Conservation (phyloP, 2,113 vertebrate genomes). For the Platysternon megacephalum region DNA sequence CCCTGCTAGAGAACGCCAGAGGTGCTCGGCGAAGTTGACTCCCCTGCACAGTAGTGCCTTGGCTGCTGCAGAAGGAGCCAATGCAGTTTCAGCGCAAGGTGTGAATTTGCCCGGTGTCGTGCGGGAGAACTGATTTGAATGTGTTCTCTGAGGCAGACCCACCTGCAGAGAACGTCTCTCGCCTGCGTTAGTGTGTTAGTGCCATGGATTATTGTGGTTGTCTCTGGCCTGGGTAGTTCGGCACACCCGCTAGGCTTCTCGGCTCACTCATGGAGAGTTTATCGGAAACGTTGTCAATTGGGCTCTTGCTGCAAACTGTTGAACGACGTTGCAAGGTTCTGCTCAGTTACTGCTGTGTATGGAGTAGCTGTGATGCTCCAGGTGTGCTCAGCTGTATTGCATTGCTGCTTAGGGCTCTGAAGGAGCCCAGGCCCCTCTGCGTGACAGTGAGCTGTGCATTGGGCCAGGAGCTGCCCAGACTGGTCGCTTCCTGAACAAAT, state of each 20-base stretch:
- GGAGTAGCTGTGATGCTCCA: not conserved
- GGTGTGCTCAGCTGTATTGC: accelerated
- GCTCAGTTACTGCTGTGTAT: accelerated
- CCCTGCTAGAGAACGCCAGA: not conserved
- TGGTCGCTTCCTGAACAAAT: accelerated
- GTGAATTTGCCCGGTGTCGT: accelerated
- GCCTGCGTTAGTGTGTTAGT: accelerated
- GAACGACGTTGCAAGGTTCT: accelerated
- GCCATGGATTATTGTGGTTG: accelerated
- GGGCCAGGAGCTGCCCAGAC: not conserved
- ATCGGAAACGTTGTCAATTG: not conserved
- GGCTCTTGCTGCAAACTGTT: not conserved
- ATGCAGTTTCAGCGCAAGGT: not conserved
- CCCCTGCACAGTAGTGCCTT: not conserved
- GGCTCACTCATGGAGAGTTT: accelerated
- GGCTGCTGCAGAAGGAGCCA: not conserved
- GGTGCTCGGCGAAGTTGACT: not conserved
- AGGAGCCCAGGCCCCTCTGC: constrained; percentile 15
- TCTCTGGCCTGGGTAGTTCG: accelerated
- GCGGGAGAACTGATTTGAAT: accelerated
- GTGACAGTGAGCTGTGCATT: not conserved
- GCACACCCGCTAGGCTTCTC: not conserved
- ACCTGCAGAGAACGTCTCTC: accelerated
- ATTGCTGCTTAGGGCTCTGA: accelerated
- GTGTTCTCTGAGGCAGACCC: not conserved